Evolutionary conservation across 2,888 invertebrate genomes (phyloP), one percentile per base, ranked within the genome.

Genomic region (Acronicta psi): DNA sequence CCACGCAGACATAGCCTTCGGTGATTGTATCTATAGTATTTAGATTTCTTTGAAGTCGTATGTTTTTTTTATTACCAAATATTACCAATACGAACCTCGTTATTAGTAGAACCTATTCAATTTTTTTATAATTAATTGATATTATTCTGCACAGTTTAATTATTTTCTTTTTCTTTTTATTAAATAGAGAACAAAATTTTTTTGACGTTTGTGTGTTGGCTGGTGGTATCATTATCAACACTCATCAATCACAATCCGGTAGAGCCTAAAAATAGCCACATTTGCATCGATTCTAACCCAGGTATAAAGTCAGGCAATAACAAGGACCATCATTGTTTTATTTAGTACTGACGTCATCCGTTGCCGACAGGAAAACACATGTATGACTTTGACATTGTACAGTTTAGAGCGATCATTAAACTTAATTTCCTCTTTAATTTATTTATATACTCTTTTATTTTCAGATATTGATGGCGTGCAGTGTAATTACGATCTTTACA

Each of bases 331-430:
- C 71, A 73, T 61, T 64, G 69, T 69, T 80, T 79, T 76, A 77
- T 78, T 77, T 76, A 65, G 61, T 59, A 62, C 67, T 80, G 74
- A 77, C 77, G 78, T 81, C 77, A 80, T 69, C 67, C 57, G 50
- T 59, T 62, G 63, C 55, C 60, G 70, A 70, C 77, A 79, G 71
- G 75, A 73, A 73, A 75, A 77, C 66, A 71, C 62, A 59, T 59
- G 65, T 69, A 72, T 74, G 80, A 79, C 80, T 79, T 79, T 82
- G 82, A 83, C 83, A 84, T 84, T 87, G 86, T 72, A 63, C 65
- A 61, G 69, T 79, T 80, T 76, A 79, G 73, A 72, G 69, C 76
- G 79, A 77, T 77, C 83, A 85, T 86, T 86, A 82, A 77, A 78
- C 69, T 79, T 76, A 69, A 82, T 82, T 75, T 71, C 73, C 75